phyloP scores from a whole-genome alignment of 1,140 invertebrate species.

The Cepaea nemoralis region DNA sequence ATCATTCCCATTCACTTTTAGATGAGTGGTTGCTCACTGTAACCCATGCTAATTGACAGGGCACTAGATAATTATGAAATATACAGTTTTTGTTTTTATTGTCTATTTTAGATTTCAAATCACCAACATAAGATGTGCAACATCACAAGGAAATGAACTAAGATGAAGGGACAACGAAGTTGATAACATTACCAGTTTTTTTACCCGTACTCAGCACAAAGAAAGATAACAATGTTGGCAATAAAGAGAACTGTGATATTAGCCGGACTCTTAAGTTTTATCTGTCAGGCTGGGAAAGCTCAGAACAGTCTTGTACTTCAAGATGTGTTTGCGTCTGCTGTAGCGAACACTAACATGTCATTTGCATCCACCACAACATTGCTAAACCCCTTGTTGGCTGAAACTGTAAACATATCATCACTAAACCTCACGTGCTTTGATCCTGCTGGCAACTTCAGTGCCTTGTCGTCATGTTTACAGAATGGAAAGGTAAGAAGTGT shows the following conservation, averaged over 20 bases:
- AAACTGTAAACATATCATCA: neutral
- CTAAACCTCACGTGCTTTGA: neutral
- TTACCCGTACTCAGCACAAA: no score
- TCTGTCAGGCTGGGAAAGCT: neutral
- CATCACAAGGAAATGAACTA: no score
- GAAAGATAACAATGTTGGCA: neutral
- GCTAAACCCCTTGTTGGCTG: neutral
- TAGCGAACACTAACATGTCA: neutral
- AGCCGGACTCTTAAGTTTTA: neutral
- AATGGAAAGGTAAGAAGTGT: neutral
- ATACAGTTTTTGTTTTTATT: no score
- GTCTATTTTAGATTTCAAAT: no score
- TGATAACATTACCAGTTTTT: no score
- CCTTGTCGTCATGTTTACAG: neutral
- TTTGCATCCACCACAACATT: neutral
- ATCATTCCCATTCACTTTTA: no score
- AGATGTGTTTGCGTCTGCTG: constrained; percentile 2
- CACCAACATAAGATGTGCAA: no score
- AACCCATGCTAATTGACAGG: no score
- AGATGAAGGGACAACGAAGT: no score
- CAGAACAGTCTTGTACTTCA: neutral
- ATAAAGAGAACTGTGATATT: neutral
- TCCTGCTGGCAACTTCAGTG: neutral
- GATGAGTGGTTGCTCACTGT: no score
- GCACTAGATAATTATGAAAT: no score